phyloP scores from a whole-genome alignment of 1,140 invertebrate species.

The Medauroidea extradentata region DNA sequence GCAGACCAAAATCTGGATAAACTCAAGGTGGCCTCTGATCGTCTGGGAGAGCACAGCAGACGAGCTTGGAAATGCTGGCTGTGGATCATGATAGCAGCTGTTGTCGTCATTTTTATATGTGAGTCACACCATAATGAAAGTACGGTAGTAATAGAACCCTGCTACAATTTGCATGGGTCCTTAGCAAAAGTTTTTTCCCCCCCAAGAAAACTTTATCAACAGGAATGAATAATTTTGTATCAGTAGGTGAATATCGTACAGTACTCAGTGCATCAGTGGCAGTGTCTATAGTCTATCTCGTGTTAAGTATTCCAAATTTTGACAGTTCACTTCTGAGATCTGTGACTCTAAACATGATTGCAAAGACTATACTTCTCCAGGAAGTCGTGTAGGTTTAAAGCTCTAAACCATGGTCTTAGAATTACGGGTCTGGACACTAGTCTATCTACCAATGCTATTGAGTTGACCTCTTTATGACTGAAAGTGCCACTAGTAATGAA shows the following conservation, averaged over 20 bases:
- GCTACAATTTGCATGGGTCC: not conserved
- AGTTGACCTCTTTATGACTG: no score
- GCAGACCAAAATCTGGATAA: conserved; percentile 73
- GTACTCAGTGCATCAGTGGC: not conserved
- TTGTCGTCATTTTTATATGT: conserved; percentile 84
- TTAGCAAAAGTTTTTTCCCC: not conserved
- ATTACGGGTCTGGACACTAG: no score
- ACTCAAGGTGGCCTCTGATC: conserved; percentile 73
- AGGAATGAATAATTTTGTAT: not conserved
- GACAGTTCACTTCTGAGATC: no score
- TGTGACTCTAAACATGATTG: no score
- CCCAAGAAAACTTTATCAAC: not conserved
- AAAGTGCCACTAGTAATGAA: no score
- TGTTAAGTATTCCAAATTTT: no score
- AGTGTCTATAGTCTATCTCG: not conserved
- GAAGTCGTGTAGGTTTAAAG: no score
- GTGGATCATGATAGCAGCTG: conserved; percentile 81
- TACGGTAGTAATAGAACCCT: not conserved
- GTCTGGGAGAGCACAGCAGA: conserved; percentile 77
- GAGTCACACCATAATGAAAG: conserved; percentile 42
- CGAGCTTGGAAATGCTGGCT: conserved; percentile 91
- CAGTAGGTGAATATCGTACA: not conserved
- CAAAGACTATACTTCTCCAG: no score
- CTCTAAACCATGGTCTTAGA: no score
- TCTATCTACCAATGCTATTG: no score